A percentile compares a stretch with the other conserved stretches of the same genome.
Evolutionary conservation across 37 sponge, comb jelly and placozoan genomes (phyloP).

Genomic region (Bolinopsis microptera): DNA sequence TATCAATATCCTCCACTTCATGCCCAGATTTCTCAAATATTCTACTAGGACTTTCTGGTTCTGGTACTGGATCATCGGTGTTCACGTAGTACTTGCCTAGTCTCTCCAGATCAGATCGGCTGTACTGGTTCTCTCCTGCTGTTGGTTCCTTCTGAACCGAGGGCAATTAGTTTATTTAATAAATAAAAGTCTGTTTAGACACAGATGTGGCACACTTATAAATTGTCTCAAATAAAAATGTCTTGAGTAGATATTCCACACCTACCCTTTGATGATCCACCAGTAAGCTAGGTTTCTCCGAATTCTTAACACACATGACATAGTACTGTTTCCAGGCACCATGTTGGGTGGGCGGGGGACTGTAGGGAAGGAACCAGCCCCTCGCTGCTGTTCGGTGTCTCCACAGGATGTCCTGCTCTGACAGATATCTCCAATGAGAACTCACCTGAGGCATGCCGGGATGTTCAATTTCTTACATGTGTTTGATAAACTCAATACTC

Average conservation of each 20-base stretch:
- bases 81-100: conserved; percentile 33
- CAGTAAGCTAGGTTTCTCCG: conserved; percentile 30
- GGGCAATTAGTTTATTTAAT: no score
- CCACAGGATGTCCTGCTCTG: conserved; percentile 58
- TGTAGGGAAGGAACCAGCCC: conserved; percentile 62
- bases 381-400: conserved; percentile 1
- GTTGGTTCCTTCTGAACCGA: not conserved
- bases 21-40: not conserved
- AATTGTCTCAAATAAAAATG: no score
- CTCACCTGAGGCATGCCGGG: conserved; percentile 59
- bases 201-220: no score
- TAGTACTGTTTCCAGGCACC: conserved; percentile 63
- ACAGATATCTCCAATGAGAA: conserved; percentile 42
- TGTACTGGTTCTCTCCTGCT: not conserved
- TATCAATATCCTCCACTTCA: not conserved
- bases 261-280: not conserved
- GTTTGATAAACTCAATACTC: no score
- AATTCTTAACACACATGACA: conserved; percentile 29
- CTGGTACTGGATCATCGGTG: conserved; percentile 1
- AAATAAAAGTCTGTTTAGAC: no score
- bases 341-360: conserved; percentile 19
- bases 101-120: not conserved
- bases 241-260: no score
- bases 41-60: not conserved
- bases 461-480: no score